Conservation (phyloP, 2,888 invertebrate genomes). For the Temnothorax rugatulus region DNA sequence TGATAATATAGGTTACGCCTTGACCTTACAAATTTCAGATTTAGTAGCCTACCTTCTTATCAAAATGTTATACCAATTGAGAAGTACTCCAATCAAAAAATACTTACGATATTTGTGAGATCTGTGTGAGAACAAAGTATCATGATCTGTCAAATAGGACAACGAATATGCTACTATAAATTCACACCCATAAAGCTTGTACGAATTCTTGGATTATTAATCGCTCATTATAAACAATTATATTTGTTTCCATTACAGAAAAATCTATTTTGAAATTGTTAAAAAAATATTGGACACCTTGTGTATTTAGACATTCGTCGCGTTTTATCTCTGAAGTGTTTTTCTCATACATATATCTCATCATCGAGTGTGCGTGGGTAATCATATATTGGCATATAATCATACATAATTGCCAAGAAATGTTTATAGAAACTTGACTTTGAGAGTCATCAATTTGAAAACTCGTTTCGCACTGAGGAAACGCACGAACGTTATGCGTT, state of each 20-base stretch:
- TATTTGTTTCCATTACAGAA: background rate
- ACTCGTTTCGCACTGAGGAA: constrained; percentile 7
- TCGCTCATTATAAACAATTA: background rate
- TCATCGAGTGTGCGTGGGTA: background rate
- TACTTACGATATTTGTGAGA: background rate
- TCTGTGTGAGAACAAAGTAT: background rate
- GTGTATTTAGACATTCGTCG: background rate
- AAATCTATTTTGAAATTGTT: background rate
- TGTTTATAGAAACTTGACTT: constrained; percentile 21
- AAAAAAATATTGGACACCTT: background rate
- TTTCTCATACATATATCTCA: background rate
- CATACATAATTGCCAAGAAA: constrained; percentile 1
- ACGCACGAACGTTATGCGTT: constrained; percentile 23
- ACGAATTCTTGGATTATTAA: constrained; percentile 8
- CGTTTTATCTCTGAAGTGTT: constrained; percentile 16
- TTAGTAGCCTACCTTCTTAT: background rate
- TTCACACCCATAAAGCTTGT: background rate
- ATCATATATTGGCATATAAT: background rate
- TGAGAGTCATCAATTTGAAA: background rate
- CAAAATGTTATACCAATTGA: background rate
- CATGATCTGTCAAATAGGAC: background rate
- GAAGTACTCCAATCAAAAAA: too few relatives aligned
- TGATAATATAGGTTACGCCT: constrained; percentile 41
- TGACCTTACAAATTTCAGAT: constrained; percentile 50
- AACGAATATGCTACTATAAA: background rate